phyloP scores from a whole-genome alignment of 2,888 invertebrate genomes.

The Caenorhabditis sp. region DNA sequence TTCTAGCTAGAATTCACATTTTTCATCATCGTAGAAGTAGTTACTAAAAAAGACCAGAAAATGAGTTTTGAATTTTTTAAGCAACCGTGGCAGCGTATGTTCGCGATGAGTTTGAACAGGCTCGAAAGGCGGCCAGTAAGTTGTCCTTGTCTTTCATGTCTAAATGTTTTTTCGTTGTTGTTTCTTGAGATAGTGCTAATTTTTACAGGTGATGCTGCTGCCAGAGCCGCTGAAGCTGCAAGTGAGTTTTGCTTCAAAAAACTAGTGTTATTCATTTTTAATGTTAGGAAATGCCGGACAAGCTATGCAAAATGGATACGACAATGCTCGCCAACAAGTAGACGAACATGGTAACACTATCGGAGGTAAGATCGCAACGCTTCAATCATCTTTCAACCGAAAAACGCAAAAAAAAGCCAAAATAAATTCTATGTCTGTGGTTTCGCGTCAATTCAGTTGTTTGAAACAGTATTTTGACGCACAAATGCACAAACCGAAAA shows the following conservation, averaged over 20 bases:
- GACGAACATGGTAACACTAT: conserved; percentile 19
- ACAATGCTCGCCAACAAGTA: conserved; percentile 20
- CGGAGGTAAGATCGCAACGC: conserved; percentile 4
- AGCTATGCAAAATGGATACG: conserved; percentile 20
- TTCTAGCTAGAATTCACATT: neutral
- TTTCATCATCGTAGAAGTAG: neutral
- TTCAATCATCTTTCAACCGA: neutral
- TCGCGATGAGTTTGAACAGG: conserved; percentile 2
- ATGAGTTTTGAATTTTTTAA: neutral
- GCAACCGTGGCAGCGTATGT: neutral
- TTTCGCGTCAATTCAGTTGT: no score
- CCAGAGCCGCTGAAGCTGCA: conserved; percentile 5
- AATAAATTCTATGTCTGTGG: no score
- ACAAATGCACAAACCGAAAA: no score
- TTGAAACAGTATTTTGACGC: no score
- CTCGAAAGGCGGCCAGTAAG: neutral
- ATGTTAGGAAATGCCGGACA: neutral
- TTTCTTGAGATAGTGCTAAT: neutral
- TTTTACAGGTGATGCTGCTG: conserved; percentile 25
- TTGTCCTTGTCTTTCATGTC: neutral
- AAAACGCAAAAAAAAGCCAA: neutral
- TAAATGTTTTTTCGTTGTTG: neutral
- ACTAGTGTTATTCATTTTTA: neutral
- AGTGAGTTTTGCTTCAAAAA: neutral
- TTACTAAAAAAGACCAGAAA: neutral